A percentile compares a stretch with the other conserved stretches of the same genome.
phyloP scores from a whole-genome alignment of 2,797 vertebrate species.

The Diceros bicornis region DNA sequence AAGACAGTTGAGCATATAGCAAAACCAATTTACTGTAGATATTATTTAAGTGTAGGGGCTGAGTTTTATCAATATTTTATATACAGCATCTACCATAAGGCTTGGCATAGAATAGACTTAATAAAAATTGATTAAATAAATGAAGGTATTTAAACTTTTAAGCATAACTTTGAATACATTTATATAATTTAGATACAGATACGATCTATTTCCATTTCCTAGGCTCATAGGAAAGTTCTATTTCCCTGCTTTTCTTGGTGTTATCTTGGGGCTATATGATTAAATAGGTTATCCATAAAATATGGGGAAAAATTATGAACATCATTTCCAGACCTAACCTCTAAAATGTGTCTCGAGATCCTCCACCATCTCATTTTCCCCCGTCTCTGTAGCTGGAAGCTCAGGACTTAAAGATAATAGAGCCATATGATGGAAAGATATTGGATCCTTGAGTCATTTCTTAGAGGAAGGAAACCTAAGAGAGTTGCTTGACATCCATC shows the following conservation, averaged over 20 bases:
- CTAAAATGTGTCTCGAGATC: neutral
- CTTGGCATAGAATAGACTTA: neutral
- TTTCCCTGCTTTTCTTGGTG: neutral
- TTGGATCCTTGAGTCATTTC: neutral
- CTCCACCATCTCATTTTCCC: neutral
- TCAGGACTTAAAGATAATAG: neutral
- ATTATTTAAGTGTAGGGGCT: neutral
- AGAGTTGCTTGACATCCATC: neutral
- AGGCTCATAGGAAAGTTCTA: neutral
- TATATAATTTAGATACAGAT: neutral
- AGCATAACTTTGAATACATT: neutral
- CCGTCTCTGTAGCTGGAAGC: neutral
- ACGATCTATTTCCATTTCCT: neutral
- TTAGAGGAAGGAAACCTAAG: neutral
- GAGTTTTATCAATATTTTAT: neutral
- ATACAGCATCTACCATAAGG: neutral
- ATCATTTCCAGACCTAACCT: neutral
- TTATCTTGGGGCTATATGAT: neutral
- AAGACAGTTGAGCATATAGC: neutral
- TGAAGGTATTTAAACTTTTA: neutral
- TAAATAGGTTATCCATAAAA: neutral
- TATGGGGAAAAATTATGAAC: neutral
- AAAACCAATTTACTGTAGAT: neutral
- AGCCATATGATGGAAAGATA: neutral
- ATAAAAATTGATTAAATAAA: neutral